Conservation (phyloP, 1,140 invertebrate species). For the Drosophila ogumai region DNA sequence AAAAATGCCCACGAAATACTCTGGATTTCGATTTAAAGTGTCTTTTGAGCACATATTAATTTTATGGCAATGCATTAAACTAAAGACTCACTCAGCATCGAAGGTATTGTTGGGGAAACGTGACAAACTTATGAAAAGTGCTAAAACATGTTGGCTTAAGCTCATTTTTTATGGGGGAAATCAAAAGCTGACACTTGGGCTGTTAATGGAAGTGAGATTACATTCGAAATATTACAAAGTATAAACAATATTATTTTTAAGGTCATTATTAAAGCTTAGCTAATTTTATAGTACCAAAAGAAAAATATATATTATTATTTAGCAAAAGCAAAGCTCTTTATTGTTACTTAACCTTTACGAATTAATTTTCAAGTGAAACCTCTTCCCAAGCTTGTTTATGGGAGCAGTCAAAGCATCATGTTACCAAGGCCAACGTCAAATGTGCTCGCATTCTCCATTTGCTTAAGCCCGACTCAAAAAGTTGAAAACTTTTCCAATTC, state of each 20-base stretch:
- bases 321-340: background rate
- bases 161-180: constrained; percentile 8
- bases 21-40: constrained; percentile 41
- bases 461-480: constrained; percentile 29
- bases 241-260: too few relatives aligned
- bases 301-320: background rate
- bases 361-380: constrained; percentile 5
- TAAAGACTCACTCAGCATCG: constrained; percentile 20
- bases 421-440: constrained; percentile 21
- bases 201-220: constrained; percentile 2
- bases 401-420: constrained; percentile 16
- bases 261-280: background rate
- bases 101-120: constrained; percentile 14
- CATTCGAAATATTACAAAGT: background rate
- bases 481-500: constrained; percentile 53
- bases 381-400: background rate
- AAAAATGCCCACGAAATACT: constrained; percentile 24
- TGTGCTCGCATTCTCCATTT: constrained; percentile 15
- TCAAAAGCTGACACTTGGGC: constrained; percentile 3
- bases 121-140: constrained; percentile 45
- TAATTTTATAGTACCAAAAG: background rate
- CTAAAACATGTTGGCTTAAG: constrained; percentile 41
- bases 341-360: background rate
- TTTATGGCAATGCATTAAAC: constrained; percentile 63
- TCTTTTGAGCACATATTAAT: constrained; percentile 30